Percentiles rank a stretch among this genome's conserved stretches.
Conservation (phyloP, 2,888 invertebrate genomes). For the Nineta flava region DNA sequence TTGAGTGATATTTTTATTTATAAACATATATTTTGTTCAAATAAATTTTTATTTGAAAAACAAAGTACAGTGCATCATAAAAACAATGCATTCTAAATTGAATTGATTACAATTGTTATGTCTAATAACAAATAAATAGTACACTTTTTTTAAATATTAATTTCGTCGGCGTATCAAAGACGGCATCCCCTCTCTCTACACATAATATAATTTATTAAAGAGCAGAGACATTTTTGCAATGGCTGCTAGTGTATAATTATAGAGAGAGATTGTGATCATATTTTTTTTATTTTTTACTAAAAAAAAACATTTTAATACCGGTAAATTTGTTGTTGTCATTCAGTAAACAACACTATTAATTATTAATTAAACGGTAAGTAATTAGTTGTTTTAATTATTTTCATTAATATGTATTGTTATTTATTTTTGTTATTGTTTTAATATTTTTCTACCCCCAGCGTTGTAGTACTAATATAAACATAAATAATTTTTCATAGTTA, state of each 20-base stretch:
- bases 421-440: background rate
- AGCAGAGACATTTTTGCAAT: constrained; percentile 7
- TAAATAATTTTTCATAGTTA: constrained; percentile 19
- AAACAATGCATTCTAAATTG: background rate
- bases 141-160: background rate
- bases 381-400: background rate
- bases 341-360: too few relatives aligned
- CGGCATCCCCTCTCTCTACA: constrained; percentile 1
- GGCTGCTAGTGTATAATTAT: constrained; percentile 5
- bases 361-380: background rate
- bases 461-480: constrained; percentile 8
- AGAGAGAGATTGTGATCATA: background rate
- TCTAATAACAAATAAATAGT: background rate
- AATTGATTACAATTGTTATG: background rate
- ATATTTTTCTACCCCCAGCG: constrained; percentile 6
- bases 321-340: background rate
- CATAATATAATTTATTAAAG: background rate
- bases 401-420: background rate
- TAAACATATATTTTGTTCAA: too few relatives aligned
- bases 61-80: background rate
- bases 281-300: background rate
- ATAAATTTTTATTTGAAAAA: background rate
- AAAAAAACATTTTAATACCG: background rate
- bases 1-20: background rate
- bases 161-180: background rate